Conservation (phyloP, 2,797 vertebrate genomes). For the Acrossocheilus fasciatus region DNA sequence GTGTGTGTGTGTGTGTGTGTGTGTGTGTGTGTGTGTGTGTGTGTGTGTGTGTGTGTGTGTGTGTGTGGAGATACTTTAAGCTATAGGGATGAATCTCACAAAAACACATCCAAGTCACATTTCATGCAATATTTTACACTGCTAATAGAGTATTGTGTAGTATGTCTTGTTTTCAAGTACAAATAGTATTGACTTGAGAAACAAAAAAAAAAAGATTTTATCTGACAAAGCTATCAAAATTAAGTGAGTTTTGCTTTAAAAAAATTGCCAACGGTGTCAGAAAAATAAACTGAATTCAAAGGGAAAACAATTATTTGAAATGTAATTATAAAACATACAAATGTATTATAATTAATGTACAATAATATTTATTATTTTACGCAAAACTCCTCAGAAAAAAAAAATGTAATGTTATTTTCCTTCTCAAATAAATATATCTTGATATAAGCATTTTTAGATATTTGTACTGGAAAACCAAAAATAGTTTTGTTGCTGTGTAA, state of each 20-base stretch:
- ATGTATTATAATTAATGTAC: neutral
- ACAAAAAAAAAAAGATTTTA: neutral
- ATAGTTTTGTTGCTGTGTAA: neutral
- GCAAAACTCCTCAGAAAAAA: neutral
- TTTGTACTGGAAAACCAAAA: neutral
- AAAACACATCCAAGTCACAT: neutral
- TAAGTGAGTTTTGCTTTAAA: neutral
- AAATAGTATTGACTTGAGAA: neutral
- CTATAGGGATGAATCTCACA: slow-evolving; percentile 2
- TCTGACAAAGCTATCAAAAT: neutral
- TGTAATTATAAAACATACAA: neutral
- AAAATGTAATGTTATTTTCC: no score
- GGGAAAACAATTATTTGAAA: neutral
- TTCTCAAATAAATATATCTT: neutral
- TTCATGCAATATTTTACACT: neutral
- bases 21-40: neutral
- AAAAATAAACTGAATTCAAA: neutral
- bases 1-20: neutral
- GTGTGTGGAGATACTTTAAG: neutral
- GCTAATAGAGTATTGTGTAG: neutral
- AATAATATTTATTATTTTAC: neutral
- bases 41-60: neutral
- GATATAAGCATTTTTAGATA: neutral
- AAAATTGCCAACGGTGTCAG: neutral
- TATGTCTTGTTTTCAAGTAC: neutral